Conservation (phyloP, 2,797 vertebrate species). For the Nannoperca australis region DNA sequence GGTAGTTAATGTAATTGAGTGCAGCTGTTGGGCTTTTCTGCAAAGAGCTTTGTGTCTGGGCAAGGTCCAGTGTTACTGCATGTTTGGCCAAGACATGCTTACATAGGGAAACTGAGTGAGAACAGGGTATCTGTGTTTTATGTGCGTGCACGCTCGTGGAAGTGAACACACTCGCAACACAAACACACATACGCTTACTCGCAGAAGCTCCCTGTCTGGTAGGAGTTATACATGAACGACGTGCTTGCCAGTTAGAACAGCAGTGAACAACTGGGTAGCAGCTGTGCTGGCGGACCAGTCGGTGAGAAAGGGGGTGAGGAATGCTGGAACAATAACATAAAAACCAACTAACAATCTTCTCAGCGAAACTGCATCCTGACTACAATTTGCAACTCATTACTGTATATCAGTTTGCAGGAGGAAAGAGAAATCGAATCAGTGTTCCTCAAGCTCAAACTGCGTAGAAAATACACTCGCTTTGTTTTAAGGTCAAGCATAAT, state of each 20-base stretch:
- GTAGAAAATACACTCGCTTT: conserved; percentile 44
- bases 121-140: conserved; percentile 76
- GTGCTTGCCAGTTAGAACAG: conserved; percentile 69
- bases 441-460: conserved; percentile 37
- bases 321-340: conserved; percentile 48
- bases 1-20: conserved; percentile 83
- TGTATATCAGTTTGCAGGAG: conserved; percentile 36
- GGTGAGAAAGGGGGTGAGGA: conserved; percentile 42
- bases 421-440: conserved; percentile 26
- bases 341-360: conserved; percentile 29
- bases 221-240: conserved; percentile 70
- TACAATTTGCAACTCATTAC: conserved; percentile 55
- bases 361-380: conserved; percentile 15
- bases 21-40: conserved; percentile 79
- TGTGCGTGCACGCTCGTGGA: conserved; percentile 28
- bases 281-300: conserved; percentile 63
- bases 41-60: conserved; percentile 77
- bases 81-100: conserved; percentile 75
- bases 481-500: conserved; percentile 75
- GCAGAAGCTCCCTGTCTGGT: conserved; percentile 56
- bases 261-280: conserved; percentile 79
- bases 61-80: conserved; percentile 63
- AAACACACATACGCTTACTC: conserved; percentile 52
- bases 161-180: conserved; percentile 49
- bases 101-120: conserved; percentile 65